A percentile compares a stretch with the other conserved stretches of the same genome.
These are phyloP conservation scores for Ceyx margarethae DNA, from an alignment of 2,113 vertebrate species.

Conservation along the genomic window DNA sequence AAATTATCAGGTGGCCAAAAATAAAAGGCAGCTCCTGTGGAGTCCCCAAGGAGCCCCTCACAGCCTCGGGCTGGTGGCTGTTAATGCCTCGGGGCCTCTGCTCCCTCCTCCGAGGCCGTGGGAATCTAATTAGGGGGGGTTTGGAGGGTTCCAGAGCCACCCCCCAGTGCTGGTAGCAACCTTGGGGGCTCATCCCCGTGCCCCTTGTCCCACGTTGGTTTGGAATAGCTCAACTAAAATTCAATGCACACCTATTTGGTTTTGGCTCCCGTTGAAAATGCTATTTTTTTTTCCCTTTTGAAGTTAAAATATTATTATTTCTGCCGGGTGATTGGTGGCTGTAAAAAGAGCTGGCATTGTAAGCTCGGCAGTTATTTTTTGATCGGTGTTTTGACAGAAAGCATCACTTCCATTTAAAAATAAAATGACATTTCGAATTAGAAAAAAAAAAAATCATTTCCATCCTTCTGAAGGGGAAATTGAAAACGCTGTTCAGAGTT, in stretches of 20 bases:
- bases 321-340: not conserved
- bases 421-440: slow-evolving; percentile 43
- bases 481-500: not conserved
- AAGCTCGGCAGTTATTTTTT: slow-evolving; percentile 22
- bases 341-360: not conserved
- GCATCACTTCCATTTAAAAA: slow-evolving; percentile 48
- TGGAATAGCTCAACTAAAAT: not conserved
- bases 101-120: not conserved
- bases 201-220: not conserved
- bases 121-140: not conserved
- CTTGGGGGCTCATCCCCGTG: not conserved
- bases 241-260: not conserved
- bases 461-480: not conserved
- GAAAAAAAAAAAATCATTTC: not conserved
- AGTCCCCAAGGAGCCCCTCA: not conserved
- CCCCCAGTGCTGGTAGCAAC: too few species aligned
- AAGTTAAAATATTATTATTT: not conserved
- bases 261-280: not conserved
- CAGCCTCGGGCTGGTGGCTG: not conserved
- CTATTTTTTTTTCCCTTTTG: not conserved
- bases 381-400: slow-evolving; percentile 36
- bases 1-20: not conserved
- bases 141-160: not conserved
- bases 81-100: not conserved
- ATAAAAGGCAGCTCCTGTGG: not conserved